These are phyloP conservation scores for Protobothrops mucrosquamatus DNA, from an alignment of 2,113 vertebrate genomes.

Conservation along the genomic window DNA sequence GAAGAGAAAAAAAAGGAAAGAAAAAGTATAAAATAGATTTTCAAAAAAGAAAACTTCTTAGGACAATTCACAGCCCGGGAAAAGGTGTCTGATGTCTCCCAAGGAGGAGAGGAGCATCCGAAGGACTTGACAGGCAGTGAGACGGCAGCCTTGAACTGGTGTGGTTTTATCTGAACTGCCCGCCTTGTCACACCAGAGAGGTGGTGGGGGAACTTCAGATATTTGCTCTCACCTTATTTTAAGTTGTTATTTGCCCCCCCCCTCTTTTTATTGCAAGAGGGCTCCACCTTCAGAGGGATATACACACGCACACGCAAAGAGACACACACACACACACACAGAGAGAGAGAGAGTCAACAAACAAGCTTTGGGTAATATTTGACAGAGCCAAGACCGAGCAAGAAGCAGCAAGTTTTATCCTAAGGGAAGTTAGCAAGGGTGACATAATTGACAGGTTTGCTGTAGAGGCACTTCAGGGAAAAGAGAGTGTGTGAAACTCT, in stretches of 20 bases:
- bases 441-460: background rate
- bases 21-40: too few species aligned
- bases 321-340: background rate
- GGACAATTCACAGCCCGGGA: background rate
- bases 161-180: conserved; percentile 51
- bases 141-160: conserved; percentile 26
- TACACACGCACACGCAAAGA: background rate
- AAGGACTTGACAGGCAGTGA: background rate
- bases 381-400: conserved; percentile 50
- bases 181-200: conserved; percentile 21
- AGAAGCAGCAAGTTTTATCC: conserved; percentile 23
- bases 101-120: conserved; percentile 24
- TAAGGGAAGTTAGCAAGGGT: conserved; percentile 14
- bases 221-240: conserved; percentile 21
- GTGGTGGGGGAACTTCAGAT: background rate
- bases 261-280: conserved; percentile 36
- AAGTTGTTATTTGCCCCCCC: conserved; percentile 19
- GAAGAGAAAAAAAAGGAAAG: accelerated
- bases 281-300: conserved; percentile 60
- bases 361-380: conserved; percentile 62
- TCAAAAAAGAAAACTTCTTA: background rate
- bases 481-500: background rate
- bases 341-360: background rate
- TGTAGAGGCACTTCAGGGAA: background rate
- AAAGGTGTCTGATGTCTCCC: conserved; percentile 58